phyloP scores from a whole-genome alignment of 92 coral and sea anemone species.

The Heteractis magnifica region DNA sequence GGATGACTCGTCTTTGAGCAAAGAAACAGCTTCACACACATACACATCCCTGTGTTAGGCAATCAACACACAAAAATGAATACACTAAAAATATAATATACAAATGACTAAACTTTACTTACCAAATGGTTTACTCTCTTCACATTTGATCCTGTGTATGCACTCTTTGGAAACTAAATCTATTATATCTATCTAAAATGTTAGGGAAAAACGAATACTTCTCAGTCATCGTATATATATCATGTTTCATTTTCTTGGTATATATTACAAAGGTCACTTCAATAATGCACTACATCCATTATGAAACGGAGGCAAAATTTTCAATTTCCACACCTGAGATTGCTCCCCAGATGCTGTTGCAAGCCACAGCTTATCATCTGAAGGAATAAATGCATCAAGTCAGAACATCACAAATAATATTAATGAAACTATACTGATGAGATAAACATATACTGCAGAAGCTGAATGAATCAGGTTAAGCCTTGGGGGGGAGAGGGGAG shows the following conservation, averaged over 20 bases:
- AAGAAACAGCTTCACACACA: slow-evolving; percentile 72
- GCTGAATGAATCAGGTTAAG: no score
- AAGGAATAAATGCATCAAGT: neutral
- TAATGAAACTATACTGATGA: no score
- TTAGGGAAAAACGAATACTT: neutral
- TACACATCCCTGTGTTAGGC: slow-evolving; percentile 80
- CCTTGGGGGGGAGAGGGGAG: no score
- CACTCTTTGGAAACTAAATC: slow-evolving; percentile 57
- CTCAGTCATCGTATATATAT: neutral
- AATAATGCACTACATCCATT: neutral
- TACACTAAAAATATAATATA: no score
- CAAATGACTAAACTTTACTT: slow-evolving; percentile 7
- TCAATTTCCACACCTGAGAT: slow-evolving; percentile 47
- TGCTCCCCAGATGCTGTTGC: slow-evolving; percentile 56
- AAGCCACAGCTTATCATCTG: slow-evolving; percentile 40
- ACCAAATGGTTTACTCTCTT: slow-evolving; percentile 62
- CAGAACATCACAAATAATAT: neutral
- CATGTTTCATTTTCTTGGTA: neutral
- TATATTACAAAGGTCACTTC: neutral
- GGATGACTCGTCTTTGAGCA: slow-evolving; percentile 57
- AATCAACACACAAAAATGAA: neutral
- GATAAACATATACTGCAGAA: no score
- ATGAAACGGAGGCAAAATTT: neutral
- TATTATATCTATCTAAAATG: slow-evolving; percentile 60
- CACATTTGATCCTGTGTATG: slow-evolving; percentile 52